A percentile compares a stretch with the other conserved stretches of the same genome.
Conservation (phyloP, 2,113 vertebrate genomes). For the Madoqua kirkii region DNA sequence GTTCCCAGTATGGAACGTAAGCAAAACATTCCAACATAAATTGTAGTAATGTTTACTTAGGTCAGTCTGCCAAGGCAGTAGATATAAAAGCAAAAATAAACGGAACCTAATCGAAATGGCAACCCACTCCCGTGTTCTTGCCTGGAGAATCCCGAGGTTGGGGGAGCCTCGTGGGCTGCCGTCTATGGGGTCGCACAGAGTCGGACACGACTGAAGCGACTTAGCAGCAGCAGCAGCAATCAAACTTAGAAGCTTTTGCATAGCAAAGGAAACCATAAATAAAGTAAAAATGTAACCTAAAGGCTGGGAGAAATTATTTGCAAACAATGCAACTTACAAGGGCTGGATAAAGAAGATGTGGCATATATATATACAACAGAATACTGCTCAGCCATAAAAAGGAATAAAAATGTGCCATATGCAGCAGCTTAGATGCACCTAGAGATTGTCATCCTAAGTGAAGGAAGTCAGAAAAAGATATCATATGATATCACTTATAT, state of each 20-base stretch:
- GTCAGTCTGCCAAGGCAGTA: neutral
- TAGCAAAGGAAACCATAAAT: neutral
- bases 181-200: no score
- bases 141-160: no score
- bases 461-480: neutral
- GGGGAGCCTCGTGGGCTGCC: no score
- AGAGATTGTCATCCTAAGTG: neutral
- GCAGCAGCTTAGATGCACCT: neutral
- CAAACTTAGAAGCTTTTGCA: neutral
- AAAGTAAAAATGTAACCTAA: neutral
- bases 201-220: no score
- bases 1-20: neutral
- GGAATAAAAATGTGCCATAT: neutral
- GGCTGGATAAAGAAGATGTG: neutral
- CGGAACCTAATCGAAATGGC: neutral
- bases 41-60: neutral
- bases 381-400: neutral
- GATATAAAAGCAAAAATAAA: neutral
- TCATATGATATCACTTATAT: neutral
- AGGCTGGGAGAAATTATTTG: neutral
- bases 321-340: neutral
- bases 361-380: neutral
- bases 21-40: neutral
- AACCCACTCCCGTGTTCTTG: no score
- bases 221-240: neutral